These are phyloP conservation scores for Pelobates cultripes DNA, from an alignment of 2,797 vertebrate species.

Conservation along the genomic window DNA sequence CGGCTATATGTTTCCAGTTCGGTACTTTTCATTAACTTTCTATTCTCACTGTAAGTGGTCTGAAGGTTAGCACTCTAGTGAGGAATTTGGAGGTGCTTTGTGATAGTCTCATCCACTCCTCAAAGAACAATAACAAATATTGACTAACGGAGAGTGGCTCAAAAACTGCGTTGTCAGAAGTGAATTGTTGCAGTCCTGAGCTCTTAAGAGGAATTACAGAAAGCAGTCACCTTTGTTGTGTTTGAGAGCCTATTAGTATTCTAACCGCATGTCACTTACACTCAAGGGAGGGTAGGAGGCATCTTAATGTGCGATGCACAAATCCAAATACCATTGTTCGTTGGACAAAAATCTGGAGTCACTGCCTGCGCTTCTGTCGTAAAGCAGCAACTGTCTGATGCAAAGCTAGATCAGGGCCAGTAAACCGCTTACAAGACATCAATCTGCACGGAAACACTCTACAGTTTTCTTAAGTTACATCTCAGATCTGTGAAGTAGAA, in stretches of 20 bases:
- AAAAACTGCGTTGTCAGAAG: background rate
- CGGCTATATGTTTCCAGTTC: too few relatives aligned
- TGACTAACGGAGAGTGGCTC: background rate
- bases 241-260: slow-evolving; percentile 51
- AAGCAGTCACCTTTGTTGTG: slow-evolving; percentile 17
- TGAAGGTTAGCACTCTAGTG: background rate
- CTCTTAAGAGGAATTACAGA: background rate
- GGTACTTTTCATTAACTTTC: too few relatives aligned
- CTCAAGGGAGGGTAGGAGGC: slow-evolving; percentile 25
- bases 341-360: slow-evolving; percentile 25
- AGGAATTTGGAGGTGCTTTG: background rate
- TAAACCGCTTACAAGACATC: slow-evolving; percentile 38
- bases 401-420: slow-evolving; percentile 1
- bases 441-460: slow-evolving; percentile 33
- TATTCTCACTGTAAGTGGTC: background rate
- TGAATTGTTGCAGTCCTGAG: background rate
- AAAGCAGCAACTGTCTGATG: background rate
- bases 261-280: background rate
- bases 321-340: slow-evolving; percentile 47
- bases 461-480: background rate
- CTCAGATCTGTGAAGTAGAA: background rate
- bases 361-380: slow-evolving; percentile 8
- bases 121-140: slow-evolving; percentile 1
- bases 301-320: slow-evolving; percentile 50
- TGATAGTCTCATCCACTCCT: slow-evolving; percentile 21